phyloP scores from a whole-genome alignment of 2,113 vertebrate species.

The Clarias batrachus region DNA sequence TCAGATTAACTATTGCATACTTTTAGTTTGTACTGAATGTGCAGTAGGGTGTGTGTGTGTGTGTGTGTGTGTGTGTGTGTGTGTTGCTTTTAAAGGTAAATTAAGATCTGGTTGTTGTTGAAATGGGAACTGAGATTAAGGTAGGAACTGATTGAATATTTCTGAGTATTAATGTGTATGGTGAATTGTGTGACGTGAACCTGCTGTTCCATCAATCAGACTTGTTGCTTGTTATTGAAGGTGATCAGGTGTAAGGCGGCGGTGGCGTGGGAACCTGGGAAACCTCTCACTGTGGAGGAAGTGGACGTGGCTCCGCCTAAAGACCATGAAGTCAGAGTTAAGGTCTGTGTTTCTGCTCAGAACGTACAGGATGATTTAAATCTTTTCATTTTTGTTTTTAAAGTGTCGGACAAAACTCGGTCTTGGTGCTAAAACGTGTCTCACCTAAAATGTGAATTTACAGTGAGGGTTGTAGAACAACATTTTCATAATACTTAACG shows the following conservation, averaged over 20 bases:
- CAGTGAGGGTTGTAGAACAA: too few species aligned
- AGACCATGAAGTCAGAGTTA: constrained; percentile 65
- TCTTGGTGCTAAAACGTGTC: too few species aligned
- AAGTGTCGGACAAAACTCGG: too few species aligned
- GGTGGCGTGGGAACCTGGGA: constrained; percentile 63
- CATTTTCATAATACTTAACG: too few species aligned
- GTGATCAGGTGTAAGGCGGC: constrained; percentile 69
- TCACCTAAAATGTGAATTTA: too few species aligned
- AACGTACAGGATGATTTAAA: neutral
- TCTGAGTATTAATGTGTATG: too few species aligned
- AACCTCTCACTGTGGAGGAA: constrained; percentile 62
- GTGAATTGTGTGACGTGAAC: too few species aligned
- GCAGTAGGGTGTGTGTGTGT: neutral
- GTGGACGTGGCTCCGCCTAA: constrained; percentile 70
- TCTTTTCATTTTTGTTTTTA: too few species aligned
- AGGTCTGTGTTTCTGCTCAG: constrained; percentile 50
- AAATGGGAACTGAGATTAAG: constrained; percentile 39
- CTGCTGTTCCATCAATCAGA: too few species aligned
- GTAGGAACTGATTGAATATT: constrained; percentile 6
- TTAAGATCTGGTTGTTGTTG: neutral
- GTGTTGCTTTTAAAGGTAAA: neutral
- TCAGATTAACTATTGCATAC: neutral
- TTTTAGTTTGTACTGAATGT: neutral
- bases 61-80: neutral
- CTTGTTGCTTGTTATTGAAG: constrained; percentile 40